Evolutionary conservation across 2,797 vertebrate species (phyloP), one percentile per base, ranked within the genome.

Genomic region (Natrix natrix): DNA sequence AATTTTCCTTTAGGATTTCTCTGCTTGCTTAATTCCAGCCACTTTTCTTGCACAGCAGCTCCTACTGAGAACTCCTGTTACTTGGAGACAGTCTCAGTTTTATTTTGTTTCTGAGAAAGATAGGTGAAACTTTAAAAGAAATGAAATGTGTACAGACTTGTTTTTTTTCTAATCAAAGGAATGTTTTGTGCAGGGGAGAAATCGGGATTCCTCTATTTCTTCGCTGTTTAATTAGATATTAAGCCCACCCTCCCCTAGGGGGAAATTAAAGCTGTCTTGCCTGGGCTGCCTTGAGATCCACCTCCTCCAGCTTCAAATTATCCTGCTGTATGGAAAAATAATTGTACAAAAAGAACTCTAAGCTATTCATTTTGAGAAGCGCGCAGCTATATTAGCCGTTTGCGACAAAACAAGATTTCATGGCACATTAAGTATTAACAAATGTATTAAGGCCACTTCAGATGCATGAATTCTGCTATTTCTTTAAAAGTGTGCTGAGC

Each of bases 91-190:
- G n/a, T 26, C 24, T 26, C 55, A 88, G 88, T 8, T 69, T n/a
- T 17, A 28, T 52, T 91, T 56, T 93, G 86, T 94, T 88, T 89
- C 52, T 24, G 54, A 43, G 43, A 66, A 59, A 92, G 52, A 8
- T 54, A 56, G 16, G 22, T 24, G 88, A 83, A 32, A 24, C 28
- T 26, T 37, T 1, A 12, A 59, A 60, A 61, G 37, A 88, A 61
- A 48, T 43, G 63, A 61, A 93, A 93, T 89, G 87, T 93, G 90
- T 91, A 74, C 87, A 89, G 93, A 93, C 93, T 93, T 20, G 90
- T 91, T 83, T 91, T 74, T 55, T 37, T 28, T 16, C n/a, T 37
- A 37, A 83, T 74, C 66, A 66, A 48, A 83, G 57, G 63, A 83
- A 86, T 86, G 88, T 89, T 91, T 91, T 56, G 69, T 87, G n/a